Evolutionary conservation across 2,888 invertebrate genomes (phyloP), one percentile per base, ranked within the genome.

Genomic region (Cerastoderma edule): DNA sequence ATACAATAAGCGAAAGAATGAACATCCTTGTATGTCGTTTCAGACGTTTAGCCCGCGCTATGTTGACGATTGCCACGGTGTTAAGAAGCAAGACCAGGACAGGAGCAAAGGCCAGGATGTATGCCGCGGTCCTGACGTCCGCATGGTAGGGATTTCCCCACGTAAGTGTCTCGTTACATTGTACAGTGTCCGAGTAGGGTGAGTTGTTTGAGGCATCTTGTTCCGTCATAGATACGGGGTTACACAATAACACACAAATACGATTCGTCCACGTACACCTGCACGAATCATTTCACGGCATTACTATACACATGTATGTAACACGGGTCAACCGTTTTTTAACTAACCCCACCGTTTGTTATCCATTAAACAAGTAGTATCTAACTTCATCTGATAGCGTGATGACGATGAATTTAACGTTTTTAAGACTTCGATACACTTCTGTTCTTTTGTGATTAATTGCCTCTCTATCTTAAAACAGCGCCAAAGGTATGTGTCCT

Each of bases 21-120:
- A 90, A 89, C 33, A 83, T 83, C 78, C 89, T 88, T 6, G 90
- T 90, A 46, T 87, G 84, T 2, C 84, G 86, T 39, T 86, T 82
- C 35, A 90, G 50, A 35, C 68, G 72, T 32, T 65, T 72, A 19
- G 68, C 78, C 8, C 64, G 56, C 13, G 68, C 19, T n/a, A 75
- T 72, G 48, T 33, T 67, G 27, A 24, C 28, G n/a, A 68, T 33
- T 8, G 68, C 68, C 8, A 57, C 27, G 1, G 60, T 46, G 65
- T 78, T 78, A 13, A 75, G n/a, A 2, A 65, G 24, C 3, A 72
- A n/a, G 13, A 64, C 60, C 13, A 68, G 27, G 19, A 78, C 30
- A 0, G 78, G 75, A 16, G 39, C 32, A 44, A 72, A 67, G 10
- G 70, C 46, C 19, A 77, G 67, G 56, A 69, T 60, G 39, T 71